Evolutionary conservation across 2,797 vertebrate genomes (phyloP).

Genomic region (Lacerta bilineata): DNA sequence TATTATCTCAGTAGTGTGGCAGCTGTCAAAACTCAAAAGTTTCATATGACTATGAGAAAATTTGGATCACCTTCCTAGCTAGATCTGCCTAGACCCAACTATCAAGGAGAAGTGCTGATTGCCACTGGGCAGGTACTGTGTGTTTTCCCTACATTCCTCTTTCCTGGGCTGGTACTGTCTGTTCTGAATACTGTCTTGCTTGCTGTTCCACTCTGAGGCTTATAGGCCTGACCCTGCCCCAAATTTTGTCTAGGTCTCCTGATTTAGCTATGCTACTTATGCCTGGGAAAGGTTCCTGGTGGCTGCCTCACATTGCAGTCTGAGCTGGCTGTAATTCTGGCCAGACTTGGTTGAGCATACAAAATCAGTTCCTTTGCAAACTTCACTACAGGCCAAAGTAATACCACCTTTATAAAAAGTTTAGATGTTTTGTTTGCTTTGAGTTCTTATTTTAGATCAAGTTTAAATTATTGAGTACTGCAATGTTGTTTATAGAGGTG

Average conservation of each 20-base stretch:
- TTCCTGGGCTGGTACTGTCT: neutral
- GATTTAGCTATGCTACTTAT: neutral
- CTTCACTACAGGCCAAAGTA: neutral
- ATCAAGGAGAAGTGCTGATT: neutral
- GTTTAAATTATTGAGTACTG: slow-evolving; percentile 35
- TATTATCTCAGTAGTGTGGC: neutral
- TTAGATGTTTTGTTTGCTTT: neutral
- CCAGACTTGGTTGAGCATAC: neutral
- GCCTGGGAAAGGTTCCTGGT: too few species aligned
- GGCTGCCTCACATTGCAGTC: neutral
- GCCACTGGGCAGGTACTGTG: too few species aligned
- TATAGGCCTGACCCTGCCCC: neutral
- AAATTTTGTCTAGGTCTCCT: too few species aligned
- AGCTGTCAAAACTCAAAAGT: neutral
- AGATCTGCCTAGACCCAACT: too few species aligned
- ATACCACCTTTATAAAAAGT: neutral
- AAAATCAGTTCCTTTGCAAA: neutral
- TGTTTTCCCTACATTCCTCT: neutral
- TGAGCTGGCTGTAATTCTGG: neutral
- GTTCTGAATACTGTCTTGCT: neutral
- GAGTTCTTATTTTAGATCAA: slow-evolving; percentile 23
- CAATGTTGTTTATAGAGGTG: neutral
- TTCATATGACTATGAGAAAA: neutral
- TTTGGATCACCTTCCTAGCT: neutral
- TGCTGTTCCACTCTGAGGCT: neutral